Percentiles rank a stretch among this genome's conserved stretches.
phyloP scores from a whole-genome alignment of 2,113 vertebrate genomes.

The Larimichthys crocea region DNA sequence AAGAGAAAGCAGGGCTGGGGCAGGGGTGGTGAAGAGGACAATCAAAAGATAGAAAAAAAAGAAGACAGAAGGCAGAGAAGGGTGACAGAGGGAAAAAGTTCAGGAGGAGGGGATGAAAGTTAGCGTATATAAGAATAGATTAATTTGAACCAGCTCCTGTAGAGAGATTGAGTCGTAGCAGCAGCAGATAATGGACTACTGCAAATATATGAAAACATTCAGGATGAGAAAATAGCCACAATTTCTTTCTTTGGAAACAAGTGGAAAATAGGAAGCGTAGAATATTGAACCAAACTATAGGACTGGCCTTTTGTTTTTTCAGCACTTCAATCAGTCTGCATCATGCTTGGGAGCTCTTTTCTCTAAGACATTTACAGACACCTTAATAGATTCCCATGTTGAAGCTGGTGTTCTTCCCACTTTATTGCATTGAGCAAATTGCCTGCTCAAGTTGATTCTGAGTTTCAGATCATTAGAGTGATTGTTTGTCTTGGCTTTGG shows the following conservation, averaged over 20 bases:
- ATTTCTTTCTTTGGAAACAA: not conserved
- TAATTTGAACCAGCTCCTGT: constrained; percentile 23
- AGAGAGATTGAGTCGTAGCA: constrained; percentile 1
- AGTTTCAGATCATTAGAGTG: not conserved
- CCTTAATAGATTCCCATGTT: not conserved
- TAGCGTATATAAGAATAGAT: constrained; percentile 15
- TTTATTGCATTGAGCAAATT: not conserved
- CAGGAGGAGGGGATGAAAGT: constrained; percentile 7
- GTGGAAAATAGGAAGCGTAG: not conserved
- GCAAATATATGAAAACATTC: constrained; percentile 7
- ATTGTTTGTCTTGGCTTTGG: not conserved
- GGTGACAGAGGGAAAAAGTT: not conserved
- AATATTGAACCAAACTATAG: not conserved
- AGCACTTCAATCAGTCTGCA: not conserved
- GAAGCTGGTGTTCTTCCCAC: not conserved
- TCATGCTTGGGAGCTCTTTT: not conserved
- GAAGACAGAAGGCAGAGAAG: not conserved
- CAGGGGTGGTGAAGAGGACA: constrained; percentile 31
- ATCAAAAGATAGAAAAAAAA: constrained; percentile 22
- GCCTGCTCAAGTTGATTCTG: not conserved
- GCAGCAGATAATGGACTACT: constrained; percentile 17
- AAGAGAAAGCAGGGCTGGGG: not conserved
- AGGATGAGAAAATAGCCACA: not conserved
- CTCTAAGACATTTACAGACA: not conserved
- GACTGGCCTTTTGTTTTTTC: not conserved